These are phyloP conservation scores for Drosophila lacicola DNA, from an alignment of 2,888 invertebrate genomes.

Conservation along the genomic window DNA sequence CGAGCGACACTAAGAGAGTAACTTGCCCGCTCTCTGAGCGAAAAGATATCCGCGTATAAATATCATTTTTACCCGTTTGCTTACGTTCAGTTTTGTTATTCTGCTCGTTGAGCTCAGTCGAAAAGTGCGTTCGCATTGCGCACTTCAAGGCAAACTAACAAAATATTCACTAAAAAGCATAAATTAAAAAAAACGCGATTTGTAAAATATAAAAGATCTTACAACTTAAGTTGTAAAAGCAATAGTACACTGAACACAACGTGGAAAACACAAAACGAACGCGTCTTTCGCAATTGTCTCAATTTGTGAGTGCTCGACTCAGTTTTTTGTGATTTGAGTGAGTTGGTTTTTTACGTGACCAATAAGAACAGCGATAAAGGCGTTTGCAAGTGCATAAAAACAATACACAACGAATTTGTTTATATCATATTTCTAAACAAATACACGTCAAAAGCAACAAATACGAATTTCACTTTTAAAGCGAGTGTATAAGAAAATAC, in stretches of 20 bases:
- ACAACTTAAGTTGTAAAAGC: constrained; percentile 33
- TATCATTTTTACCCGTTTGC: constrained; percentile 51
- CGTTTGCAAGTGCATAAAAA: constrained; percentile 36
- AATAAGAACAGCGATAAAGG: constrained; percentile 20
- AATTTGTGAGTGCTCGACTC: constrained; percentile 28
- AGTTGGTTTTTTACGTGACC: constrained; percentile 36
- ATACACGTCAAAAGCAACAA: constrained; percentile 54
- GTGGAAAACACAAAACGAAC: constrained; percentile 15
- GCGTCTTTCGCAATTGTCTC: constrained; percentile 3
- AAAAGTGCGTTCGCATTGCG: constrained; percentile 29
- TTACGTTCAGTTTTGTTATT: constrained; percentile 51
- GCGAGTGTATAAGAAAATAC: constrained; percentile 47
- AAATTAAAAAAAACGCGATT: constrained; percentile 26
- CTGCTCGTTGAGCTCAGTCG: constrained; percentile 47
- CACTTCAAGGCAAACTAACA: constrained; percentile 27
- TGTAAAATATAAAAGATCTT: constrained; percentile 8
- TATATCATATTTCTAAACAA: constrained; percentile 71
- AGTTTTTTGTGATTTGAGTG: constrained; percentile 45
- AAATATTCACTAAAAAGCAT: constrained; percentile 14
- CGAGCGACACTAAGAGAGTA: constrained; percentile 13
- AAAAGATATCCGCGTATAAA: constrained; percentile 35
- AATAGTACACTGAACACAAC: background rate
- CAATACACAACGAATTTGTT: constrained; percentile 52
- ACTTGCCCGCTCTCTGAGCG: constrained; percentile 26
- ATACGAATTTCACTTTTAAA: constrained; percentile 61